Base-by-base conservation (phyloP, 2,113 vertebrate genomes). In the cat (Felis catus) region DNA sequence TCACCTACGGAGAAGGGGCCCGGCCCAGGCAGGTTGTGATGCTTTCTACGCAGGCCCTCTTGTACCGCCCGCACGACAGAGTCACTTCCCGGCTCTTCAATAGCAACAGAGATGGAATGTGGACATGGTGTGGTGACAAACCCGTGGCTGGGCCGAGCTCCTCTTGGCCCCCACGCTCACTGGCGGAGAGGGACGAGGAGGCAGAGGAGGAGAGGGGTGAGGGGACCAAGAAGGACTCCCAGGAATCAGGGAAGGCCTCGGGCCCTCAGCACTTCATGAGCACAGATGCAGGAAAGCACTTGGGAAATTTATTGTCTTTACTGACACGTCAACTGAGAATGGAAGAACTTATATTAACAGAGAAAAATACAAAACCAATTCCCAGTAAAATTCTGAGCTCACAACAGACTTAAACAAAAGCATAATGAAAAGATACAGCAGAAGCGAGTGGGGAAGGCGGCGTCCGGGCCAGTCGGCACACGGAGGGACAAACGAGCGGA, bases 301-400 rank as follows among this genome's bases (percentile, higher is more conserved):
- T 97, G 97, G 97, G 97, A 98, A 96, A 78, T 98, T 98, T 98
- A 98, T 98, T 97, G 29, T 97, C 94, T 98, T 94, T 84, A 98
- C 96, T 97, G 97, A 98, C 97, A 95, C 92, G 97, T 94, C 91
- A 95, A n/a, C 87, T 51, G 96, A 98, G 98, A 97, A 78, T 88
- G 92, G 55, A 0, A 66, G 90, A 91, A 88, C 96, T 91, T 95
- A 92, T 79, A 89, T 65, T 95, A 96, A 91, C 70, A 94, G 92
- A 66, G 58, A 94, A 68, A 96, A 36, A 16, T 36, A 92, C 93
- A 73, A 94, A 96, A 91, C 91, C 51, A 68, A 91, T 76, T 87
- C 87, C 5, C 23, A n/a, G 55, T 5, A 76, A 73, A 66, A 65
- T 78, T 31, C 33, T 87, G 94, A 89, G 58, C 76, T 95, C 94